Evolutionary conservation across 53 echinoderm and acorn worm species (phyloP), one percentile per base, ranked within the genome.

Genomic region (Antedon mediterranea): DNA sequence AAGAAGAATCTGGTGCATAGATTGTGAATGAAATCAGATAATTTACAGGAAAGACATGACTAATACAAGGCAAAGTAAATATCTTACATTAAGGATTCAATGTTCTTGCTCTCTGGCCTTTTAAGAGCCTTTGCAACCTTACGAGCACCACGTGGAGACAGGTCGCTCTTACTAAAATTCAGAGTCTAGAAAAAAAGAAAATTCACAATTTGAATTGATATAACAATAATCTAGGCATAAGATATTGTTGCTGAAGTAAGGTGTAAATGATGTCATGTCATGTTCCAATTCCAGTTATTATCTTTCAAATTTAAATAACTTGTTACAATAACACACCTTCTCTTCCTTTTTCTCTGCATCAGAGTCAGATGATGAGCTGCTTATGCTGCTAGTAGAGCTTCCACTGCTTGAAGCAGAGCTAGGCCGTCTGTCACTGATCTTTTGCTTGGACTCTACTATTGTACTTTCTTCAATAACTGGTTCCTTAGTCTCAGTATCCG

Each of bases 1-100:
- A 41, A 41, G 5, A 5, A 41, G 5, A 5, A 7, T 5, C 41
- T 13, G 13, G 13, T 41, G 41, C 41, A 7, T 41, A 13, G 41
- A 41, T 5, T 41, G 41, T 41, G 13, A 41, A 41, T n/a, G n/a
- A n/a, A n/a, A n/a, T n/a, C n/a, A n/a, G n/a, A n/a, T n/a, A n/a
- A n/a, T n/a, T n/a, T n/a, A n/a, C n/a, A n/a, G n/a, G n/a, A n/a
- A n/a, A n/a, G n/a, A n/a, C n/a, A n/a, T n/a, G n/a, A n/a, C 14
- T 57, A 57, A 18, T 18, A 57, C 7, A 57, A 57, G 9, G 2
- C 23, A 26, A 18, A 11, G 9, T 43, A 18, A 15, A 71, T 9
- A 9, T 20, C 91, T 90, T 78, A 90, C 91, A 88, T 78, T 30
- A 90, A 76, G n/a, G 80, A 85, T 78, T 85, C 85, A 76, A 90